Percentiles rank a stretch among this genome's conserved stretches.
Conservation (phyloP, 2,888 invertebrate species). For the Agrochola macilenta region DNA sequence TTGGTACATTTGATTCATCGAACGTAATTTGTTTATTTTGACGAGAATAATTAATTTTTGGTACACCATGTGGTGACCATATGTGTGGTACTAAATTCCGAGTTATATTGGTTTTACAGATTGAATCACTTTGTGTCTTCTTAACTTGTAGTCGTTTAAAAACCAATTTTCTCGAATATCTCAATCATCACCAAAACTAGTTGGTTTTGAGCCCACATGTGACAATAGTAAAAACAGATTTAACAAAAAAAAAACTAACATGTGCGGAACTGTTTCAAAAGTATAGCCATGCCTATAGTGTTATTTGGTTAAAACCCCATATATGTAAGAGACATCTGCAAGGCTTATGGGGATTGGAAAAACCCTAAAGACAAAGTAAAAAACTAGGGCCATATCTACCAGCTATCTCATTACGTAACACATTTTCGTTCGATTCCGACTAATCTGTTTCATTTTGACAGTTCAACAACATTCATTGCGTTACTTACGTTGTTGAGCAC, state of each 20-base stretch:
- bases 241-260: not conserved
- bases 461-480: too few relatives aligned
- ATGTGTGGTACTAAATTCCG: not conserved
- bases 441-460: too few relatives aligned
- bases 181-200: not conserved
- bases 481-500: too few relatives aligned
- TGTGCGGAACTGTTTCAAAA: not conserved
- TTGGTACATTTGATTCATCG: constrained; percentile 39
- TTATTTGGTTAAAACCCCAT: too few relatives aligned
- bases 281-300: not conserved
- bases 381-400: too few relatives aligned
- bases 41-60: constrained; percentile 10
- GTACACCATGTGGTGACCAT: constrained; percentile 23
- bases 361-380: not conserved
- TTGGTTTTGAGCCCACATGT: too few relatives aligned
- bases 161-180: not conserved
- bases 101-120: not conserved
- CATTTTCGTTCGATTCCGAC: too few relatives aligned
- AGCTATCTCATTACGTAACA: too few relatives aligned
- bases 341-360: not conserved
- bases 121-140: not conserved
- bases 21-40: constrained; percentile 32
- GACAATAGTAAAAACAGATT: too few relatives aligned
- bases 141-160: too few relatives aligned
- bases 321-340: too few relatives aligned